These are phyloP conservation scores for Argyrosomus japonicus DNA, from an alignment of 2,113 vertebrate species.

Conservation along the genomic window DNA sequence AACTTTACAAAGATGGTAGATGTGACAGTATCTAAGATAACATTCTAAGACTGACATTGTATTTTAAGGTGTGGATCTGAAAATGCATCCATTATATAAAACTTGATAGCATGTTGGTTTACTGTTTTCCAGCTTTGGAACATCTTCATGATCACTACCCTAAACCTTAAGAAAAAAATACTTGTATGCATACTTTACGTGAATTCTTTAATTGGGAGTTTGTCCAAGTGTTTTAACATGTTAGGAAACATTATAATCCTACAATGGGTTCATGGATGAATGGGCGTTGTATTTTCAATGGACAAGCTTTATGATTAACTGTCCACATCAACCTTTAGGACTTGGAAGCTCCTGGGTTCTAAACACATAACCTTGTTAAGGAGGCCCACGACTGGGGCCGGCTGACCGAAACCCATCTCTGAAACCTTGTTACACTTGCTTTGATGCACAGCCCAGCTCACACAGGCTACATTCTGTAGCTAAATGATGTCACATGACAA, in stretches of 20 bases:
- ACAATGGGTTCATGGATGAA: slow-evolving; percentile 49
- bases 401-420: slow-evolving; percentile 79
- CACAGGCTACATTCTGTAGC: slow-evolving; percentile 75
- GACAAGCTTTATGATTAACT: slow-evolving; percentile 75
- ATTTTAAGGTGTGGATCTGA: slow-evolving; percentile 16
- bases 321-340: slow-evolving; percentile 74
- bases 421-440: slow-evolving; percentile 83
- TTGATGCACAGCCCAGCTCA: slow-evolving; percentile 80
- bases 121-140: slow-evolving; percentile 18
- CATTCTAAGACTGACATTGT: slow-evolving; percentile 20
- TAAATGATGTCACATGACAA: slow-evolving; percentile 85
- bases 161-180: neutral
- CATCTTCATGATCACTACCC: neutral
- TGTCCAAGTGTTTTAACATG: slow-evolving; percentile 46
- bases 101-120: neutral
- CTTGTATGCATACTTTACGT: neutral
- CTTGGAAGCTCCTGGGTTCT: slow-evolving; percentile 74
- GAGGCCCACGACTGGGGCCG: slow-evolving; percentile 68
- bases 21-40: slow-evolving; percentile 38
- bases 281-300: slow-evolving; percentile 58
- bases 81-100: slow-evolving; percentile 1
- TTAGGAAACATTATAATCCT: slow-evolving; percentile 47
- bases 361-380: slow-evolving; percentile 81
- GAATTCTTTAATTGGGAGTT: slow-evolving; percentile 23
- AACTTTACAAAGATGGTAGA: slow-evolving; percentile 49